phyloP scores from a whole-genome alignment of 2,888 invertebrate genomes.

The Cenopis cana region DNA sequence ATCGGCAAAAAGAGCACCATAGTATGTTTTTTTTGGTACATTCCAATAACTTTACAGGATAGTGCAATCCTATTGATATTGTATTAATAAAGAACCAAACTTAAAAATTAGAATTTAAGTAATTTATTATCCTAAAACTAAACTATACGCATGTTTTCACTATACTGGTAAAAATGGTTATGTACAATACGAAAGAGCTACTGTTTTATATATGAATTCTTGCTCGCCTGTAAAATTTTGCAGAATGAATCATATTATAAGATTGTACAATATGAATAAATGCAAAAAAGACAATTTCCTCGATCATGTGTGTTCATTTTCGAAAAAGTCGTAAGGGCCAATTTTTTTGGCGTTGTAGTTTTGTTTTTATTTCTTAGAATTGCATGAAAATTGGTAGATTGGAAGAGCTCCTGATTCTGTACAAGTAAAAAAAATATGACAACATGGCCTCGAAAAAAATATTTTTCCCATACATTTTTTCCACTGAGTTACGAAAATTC shows the following conservation, averaged over 20 bases:
- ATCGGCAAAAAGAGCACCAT: slow-evolving; percentile 82
- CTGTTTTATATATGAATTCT: slow-evolving; percentile 86
- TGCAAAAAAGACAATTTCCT: slow-evolving; percentile 85
- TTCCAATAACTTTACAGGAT: slow-evolving; percentile 81
- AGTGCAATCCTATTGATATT: slow-evolving; percentile 85
- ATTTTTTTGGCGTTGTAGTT: too few species aligned
- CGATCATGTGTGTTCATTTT: slow-evolving; percentile 65
- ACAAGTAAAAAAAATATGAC: too few species aligned
- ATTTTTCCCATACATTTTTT: too few species aligned
- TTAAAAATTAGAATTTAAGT: slow-evolving; percentile 84
- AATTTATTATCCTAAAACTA: slow-evolving; percentile 86
- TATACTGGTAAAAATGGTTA: slow-evolving; percentile 85
- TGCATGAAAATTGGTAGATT: too few species aligned
- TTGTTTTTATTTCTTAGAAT: too few species aligned
- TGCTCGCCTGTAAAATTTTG: slow-evolving; percentile 86
- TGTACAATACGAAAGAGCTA: slow-evolving; percentile 85
- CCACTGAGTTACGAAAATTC: too few species aligned
- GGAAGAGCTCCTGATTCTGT: too few species aligned
- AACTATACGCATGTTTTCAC: slow-evolving; percentile 86
- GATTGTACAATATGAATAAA: slow-evolving; percentile 86
- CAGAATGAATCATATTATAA: slow-evolving; percentile 85
- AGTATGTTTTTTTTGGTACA: slow-evolving; percentile 80
- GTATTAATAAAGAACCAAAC: slow-evolving; percentile 86
- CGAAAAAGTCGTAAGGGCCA: too few species aligned
- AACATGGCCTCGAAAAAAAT: too few species aligned